Conservation (phyloP, 2,797 vertebrate genomes). For the Poeciliopsis gracilis region DNA sequence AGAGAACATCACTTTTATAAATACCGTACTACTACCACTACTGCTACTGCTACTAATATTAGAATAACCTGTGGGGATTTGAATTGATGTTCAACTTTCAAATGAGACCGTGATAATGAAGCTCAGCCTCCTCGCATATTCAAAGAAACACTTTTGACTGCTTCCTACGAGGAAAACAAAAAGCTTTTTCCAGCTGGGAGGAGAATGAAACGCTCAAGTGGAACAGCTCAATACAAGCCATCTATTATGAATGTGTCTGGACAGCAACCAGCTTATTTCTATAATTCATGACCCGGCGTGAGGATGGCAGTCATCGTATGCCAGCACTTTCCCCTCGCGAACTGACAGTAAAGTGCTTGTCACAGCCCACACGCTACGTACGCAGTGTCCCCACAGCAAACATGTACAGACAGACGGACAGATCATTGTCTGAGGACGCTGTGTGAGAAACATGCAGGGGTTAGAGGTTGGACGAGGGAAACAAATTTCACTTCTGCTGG, state of each 20-base stretch:
- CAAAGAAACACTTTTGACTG: slow-evolving; percentile 15
- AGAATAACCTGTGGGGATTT: neutral
- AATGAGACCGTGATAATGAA: neutral
- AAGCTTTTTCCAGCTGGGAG: slow-evolving; percentile 44
- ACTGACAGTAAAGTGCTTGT: slow-evolving; percentile 59
- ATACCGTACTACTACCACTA: neutral
- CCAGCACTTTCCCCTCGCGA: slow-evolving; percentile 35
- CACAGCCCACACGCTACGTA: slow-evolving; percentile 48
- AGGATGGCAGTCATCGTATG: slow-evolving; percentile 38
- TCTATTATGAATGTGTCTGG: slow-evolving; percentile 71
- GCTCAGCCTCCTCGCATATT: neutral
- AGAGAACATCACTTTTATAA: neutral
- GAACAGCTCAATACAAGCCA: slow-evolving; percentile 58
- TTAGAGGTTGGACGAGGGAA: slow-evolving; percentile 62
- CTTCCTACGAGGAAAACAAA: slow-evolving; percentile 18
- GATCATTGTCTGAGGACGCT: slow-evolving; percentile 56
- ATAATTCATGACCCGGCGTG: slow-evolving; percentile 69
- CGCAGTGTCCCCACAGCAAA: slow-evolving; percentile 38
- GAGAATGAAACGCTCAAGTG: slow-evolving; percentile 51
- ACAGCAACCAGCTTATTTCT: slow-evolving; percentile 60
- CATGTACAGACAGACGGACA: slow-evolving; percentile 40
- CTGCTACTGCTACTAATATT: neutral
- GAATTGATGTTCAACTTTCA: neutral
- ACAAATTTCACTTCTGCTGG: slow-evolving; percentile 33
- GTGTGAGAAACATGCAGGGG: slow-evolving; percentile 73